phyloP scores from a whole-genome alignment of 2,888 invertebrate species.

The Rhogogaster chlorosoma region DNA sequence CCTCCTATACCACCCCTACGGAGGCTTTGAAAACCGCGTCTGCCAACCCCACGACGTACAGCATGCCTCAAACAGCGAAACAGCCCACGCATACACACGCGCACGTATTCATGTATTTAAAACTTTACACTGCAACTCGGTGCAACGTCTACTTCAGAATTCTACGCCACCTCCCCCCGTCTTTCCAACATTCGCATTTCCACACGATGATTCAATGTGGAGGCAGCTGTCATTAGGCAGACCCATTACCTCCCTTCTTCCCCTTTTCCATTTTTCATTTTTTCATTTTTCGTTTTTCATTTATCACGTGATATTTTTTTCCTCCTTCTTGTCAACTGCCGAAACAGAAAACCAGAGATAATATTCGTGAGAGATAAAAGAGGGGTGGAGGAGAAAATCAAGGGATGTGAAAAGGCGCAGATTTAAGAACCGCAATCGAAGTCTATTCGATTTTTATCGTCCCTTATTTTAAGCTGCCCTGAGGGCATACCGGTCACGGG shows the following conservation, averaged over 20 bases:
- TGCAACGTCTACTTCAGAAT: slow-evolving; percentile 19
- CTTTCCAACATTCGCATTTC: slow-evolving; percentile 58
- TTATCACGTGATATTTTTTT: neutral
- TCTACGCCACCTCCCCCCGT: slow-evolving; percentile 23
- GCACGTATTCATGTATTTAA: neutral
- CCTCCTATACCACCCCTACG: slow-evolving; percentile 61
- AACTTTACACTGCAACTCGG: slow-evolving; percentile 37
- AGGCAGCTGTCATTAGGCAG: slow-evolving; percentile 28
- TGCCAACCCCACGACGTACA: slow-evolving; percentile 24
- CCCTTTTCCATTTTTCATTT: neutral
- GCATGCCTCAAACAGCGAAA: slow-evolving; percentile 51
- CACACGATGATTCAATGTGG: slow-evolving; percentile 27
- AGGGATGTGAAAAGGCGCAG: neutral
- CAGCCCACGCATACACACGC: slow-evolving; percentile 54
- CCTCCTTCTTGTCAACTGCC: neutral
- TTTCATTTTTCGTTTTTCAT: neutral
- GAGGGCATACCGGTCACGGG: neutral
- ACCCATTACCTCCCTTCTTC: slow-evolving; percentile 7
- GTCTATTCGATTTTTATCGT: slow-evolving; percentile 18
- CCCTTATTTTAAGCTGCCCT: neutral
- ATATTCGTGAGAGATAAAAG: too few relatives aligned
- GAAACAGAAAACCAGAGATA: too few relatives aligned
- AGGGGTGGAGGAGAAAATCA: neutral
- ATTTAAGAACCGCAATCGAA: slow-evolving; percentile 17
- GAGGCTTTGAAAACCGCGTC: slow-evolving; percentile 48